Evolutionary conservation across 1,140 invertebrate genomes (phyloP), one percentile per base, ranked within the genome.

Genomic region (Calosoma granatense): DNA sequence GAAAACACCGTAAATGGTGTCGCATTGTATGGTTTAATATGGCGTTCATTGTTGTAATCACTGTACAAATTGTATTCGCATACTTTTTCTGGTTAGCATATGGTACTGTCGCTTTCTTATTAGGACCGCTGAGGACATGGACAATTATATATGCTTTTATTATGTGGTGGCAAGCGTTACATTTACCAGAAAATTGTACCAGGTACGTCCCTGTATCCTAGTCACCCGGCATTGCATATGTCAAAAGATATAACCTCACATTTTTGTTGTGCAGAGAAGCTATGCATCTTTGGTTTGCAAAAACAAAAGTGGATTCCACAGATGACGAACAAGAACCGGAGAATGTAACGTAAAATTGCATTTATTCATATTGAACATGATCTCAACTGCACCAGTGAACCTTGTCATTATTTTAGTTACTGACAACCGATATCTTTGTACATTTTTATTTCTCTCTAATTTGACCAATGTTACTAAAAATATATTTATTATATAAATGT

Each of bases 31-130:
- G 72, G 51, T 65, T 56, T 47, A 70, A 76, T 66, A 59, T 76
- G 26, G 72, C 75, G 9, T 76, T 76, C 61, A 68, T 75, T 59
- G 64, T 73, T 57, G 59, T 78, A 20, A 58, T 20, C 9, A 4
- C 77, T 2, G 75, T 88, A 63, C 87, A 92, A 75, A 64, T 81
- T n/a, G 70, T 83, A 54, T 79, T 89, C 67, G 82, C 84, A 0
- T 86, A 88, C 65, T 84, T 83, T 62, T 90, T 91, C 65, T 88
- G 84, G 79, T 66, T 86, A 21, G 87, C 88, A 2, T 93, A 93
- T 74, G 91, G 91, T 11, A 84, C 79, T 11, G 65, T 88, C 64
- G 86, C 90, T 0, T 81, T 89, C 56, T 58, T 92, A 43, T 69
- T 92, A 22, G 87, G 89, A 36, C 89, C 90, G 12, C 72, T 92